Percentiles rank a stretch among this genome's conserved stretches.
These are phyloP conservation scores for Picus viridis DNA, from an alignment of 2,797 vertebrate genomes.

Conservation along the genomic window DNA sequence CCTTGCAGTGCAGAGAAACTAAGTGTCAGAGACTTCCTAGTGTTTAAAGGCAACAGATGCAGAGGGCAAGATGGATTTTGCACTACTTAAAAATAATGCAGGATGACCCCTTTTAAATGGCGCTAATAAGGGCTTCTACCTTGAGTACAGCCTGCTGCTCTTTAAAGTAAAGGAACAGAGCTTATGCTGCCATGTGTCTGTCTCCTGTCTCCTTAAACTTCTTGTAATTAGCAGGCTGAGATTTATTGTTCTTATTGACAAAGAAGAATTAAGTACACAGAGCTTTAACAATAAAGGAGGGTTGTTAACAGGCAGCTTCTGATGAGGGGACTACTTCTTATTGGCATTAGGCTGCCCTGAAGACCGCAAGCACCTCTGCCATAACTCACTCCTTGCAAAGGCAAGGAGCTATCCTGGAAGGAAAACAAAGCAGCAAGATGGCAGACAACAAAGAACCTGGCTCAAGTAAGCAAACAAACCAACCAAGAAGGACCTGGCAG, in stretches of 20 bases:
- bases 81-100: background rate
- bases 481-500: background rate
- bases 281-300: constrained; percentile 63
- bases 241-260: constrained; percentile 72
- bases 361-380: constrained; percentile 74
- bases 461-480: constrained; percentile 51
- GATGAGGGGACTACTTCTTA: constrained; percentile 66
- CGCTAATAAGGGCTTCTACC: background rate
- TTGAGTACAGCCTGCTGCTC: background rate
- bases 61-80: background rate
- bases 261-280: constrained; percentile 64
- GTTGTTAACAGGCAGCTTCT: constrained; percentile 72
- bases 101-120: background rate
- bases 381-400: constrained; percentile 45
- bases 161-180: background rate
- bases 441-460: constrained; percentile 38
- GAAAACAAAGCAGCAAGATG: constrained; percentile 6
- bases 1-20: background rate
- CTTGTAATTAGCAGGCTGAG: constrained; percentile 62
- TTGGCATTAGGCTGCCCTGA: constrained; percentile 40
- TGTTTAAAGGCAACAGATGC: background rate
- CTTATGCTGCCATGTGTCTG: background rate
- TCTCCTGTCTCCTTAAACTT: constrained; percentile 40
- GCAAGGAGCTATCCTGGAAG: constrained; percentile 26
- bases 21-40: background rate